Conservation (phyloP, 2,888 invertebrate species). For the Spilarctia lutea region DNA sequence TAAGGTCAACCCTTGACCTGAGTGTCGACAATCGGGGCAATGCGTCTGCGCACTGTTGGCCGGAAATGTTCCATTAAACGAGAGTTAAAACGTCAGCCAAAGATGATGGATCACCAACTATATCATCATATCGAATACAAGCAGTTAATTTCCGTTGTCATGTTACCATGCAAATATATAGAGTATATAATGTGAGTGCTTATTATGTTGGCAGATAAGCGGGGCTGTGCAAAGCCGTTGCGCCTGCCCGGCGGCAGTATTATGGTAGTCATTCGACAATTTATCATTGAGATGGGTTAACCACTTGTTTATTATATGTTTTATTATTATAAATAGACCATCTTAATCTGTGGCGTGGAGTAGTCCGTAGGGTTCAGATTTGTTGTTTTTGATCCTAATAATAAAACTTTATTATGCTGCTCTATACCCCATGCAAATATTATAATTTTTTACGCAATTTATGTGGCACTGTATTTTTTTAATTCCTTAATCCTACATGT, state of each 20-base stretch:
- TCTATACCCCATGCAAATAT: too few relatives aligned
- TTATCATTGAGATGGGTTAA: conserved; percentile 37
- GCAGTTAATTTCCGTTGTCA: conserved; percentile 58
- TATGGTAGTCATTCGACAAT: conserved; percentile 30
- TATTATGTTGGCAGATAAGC: conserved; percentile 29
- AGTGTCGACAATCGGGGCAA: conserved; percentile 61
- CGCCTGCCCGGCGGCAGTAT: not conserved
- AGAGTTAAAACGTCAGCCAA: conserved; percentile 59
- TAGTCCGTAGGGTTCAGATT: not conserved
- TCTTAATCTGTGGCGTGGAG: not conserved
- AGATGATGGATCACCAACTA: conserved; percentile 62
- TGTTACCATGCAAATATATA: conserved; percentile 51
- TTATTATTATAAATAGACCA: conserved; percentile 11
- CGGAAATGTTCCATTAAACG: conserved; percentile 70
- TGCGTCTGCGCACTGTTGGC: conserved; percentile 63
- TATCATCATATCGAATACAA: conserved; percentile 48
- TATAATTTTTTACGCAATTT: not conserved
- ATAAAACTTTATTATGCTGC: not conserved
- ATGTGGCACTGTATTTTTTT: not conserved
- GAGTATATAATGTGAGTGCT: conserved; percentile 28
- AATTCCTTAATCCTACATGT: not conserved
- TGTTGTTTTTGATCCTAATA: not conserved
- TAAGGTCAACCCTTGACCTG: conserved; percentile 71
- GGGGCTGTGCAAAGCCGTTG: conserved; percentile 5
- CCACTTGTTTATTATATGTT: conserved; percentile 25